Conservation (phyloP, 2,113 vertebrate species). For the Tyto alba region DNA sequence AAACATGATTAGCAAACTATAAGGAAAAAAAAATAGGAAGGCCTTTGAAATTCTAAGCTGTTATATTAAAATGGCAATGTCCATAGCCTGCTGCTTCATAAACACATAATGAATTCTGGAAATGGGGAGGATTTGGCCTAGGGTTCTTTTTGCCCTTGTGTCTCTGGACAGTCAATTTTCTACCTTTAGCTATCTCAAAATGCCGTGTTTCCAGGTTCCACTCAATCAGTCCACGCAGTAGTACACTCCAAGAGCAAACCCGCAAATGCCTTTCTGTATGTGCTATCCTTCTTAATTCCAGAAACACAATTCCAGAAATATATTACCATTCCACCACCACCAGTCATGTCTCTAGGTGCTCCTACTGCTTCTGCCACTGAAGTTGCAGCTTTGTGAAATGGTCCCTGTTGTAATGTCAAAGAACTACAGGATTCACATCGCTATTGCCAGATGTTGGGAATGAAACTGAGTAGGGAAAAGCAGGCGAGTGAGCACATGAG, state of each 20-base stretch:
- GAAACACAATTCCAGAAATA: neutral
- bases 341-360: neutral
- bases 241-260: neutral
- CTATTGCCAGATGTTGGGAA: neutral
- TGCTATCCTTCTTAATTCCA: neutral
- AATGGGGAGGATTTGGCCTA: neutral
- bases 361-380: neutral
- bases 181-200: neutral
- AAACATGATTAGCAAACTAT: neutral
- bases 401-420: neutral
- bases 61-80: neutral
- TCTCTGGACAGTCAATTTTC: neutral
- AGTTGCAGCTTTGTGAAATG: neutral
- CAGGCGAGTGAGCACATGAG: neutral
- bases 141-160: neutral
- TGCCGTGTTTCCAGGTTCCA: neutral
- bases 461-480: neutral
- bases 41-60: neutral
- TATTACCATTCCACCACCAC: neutral
- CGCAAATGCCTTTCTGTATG: rapidly evolving
- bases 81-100: neutral
- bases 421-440: neutral
- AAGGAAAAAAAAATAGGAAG: neutral
- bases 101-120: neutral
- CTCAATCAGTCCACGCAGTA: rapidly evolving